Base-by-base conservation (phyloP, 2,888 invertebrate genomes). In the Malthinus seriepunctatus region DNA sequence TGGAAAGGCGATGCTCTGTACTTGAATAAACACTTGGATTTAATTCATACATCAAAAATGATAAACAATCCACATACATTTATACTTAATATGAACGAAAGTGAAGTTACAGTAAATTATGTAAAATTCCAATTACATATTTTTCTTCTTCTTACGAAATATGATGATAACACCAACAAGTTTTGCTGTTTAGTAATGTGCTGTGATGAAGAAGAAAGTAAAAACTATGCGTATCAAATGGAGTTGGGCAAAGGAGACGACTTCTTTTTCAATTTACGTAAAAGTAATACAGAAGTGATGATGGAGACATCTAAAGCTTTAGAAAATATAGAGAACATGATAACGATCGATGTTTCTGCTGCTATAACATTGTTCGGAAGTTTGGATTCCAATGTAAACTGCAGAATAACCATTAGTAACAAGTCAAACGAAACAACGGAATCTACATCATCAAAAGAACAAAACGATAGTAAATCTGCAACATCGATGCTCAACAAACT, bases 1-100 rank as follows among this genome's bases (percentile, higher is more conserved):
- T 72, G 71, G 71, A 58, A 66, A 44, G 74, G 73, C 6, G 68
- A 65, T 8, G 60, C 67, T 3, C 60, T 38, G 0, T 67, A 72
- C 49, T 67, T 75, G 58, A 61, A 67, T 3, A 58, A 63, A 32
- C 76, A 76, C 62, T 71, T 75, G 12, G 23, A 37, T 10, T 6
- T 31, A 8, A 34, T 10, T 10, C 57, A 58, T 33, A 44, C 39
- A 9, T 15, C 34, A 8, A 9, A 6, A 11, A 11, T 49, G 2
- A 48, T 38, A 12, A 12, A 32, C 8, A 35, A 31, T 23, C 32
- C 48, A 8, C 32, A 32, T 6, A 44, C 9, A 6, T 52, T 52
- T 33, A 10, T 49, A 9, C 39, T 58, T 35, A 45, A 58, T 31
- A 14, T 38, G 12, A 23, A 38, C 4, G 51, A 42, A 10, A 47